Percentiles rank a stretch among this genome's conserved stretches.
Evolutionary conservation across 2,888 invertebrate species (phyloP).

Genomic region (Andrena camellia): DNA sequence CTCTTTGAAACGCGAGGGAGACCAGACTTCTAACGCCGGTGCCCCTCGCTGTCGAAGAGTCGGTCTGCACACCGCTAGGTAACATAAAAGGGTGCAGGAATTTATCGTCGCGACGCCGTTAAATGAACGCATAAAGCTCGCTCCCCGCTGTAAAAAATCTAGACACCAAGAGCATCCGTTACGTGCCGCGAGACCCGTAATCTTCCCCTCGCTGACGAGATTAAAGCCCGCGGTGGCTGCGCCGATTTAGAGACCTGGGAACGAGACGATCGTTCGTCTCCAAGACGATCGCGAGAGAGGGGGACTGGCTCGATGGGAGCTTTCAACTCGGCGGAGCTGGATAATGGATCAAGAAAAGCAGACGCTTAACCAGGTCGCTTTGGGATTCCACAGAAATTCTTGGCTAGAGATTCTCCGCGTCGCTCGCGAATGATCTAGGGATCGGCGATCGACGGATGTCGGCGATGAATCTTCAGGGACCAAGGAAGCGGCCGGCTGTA

Average conservation of each 20-base stretch:
- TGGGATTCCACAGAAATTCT: background rate
- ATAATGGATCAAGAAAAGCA: too few species aligned
- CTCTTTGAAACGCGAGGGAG: background rate
- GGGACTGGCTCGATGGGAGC: background rate
- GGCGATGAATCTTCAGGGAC: background rate
- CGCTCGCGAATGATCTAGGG: too few species aligned
- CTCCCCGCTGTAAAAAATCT: slow-evolving; percentile 53
- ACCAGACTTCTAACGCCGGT: background rate
- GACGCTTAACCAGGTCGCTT: too few species aligned
- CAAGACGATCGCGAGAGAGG: background rate
- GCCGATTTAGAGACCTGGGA: background rate
- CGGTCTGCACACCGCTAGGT: slow-evolving; percentile 1
- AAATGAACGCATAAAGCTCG: slow-evolving; percentile 61
- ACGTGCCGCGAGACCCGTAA: slow-evolving; percentile 45
- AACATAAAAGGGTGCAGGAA: slow-evolving; percentile 38
- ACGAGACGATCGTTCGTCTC: background rate
- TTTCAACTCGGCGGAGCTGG: background rate
- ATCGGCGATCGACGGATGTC: too few species aligned
- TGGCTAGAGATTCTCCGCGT: too few species aligned
- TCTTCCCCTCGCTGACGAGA: slow-evolving; percentile 27
- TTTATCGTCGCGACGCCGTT: slow-evolving; percentile 57
- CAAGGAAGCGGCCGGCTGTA: background rate
- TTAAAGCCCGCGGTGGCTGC: slow-evolving; percentile 7
- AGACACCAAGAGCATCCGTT: slow-evolving; percentile 61
- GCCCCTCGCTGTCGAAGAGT: background rate